Conservation (phyloP, 2,113 vertebrate species). For the Aepyceros melampus region DNA sequence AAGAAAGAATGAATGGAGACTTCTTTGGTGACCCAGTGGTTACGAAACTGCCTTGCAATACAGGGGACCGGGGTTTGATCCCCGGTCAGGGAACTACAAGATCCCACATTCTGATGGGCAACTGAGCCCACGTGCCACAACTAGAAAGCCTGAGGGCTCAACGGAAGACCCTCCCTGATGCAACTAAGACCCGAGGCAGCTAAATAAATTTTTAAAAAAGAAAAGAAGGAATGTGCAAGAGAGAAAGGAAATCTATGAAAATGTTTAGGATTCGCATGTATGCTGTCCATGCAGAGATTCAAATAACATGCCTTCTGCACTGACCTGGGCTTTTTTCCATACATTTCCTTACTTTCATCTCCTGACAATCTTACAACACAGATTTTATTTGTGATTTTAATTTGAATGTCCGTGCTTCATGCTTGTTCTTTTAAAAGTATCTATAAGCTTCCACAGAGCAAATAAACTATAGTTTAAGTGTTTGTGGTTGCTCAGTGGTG, state of each 20-base stretch:
- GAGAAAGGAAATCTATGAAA: not conserved
- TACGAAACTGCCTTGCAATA: not conserved
- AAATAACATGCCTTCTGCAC: not conserved
- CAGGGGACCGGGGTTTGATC: not conserved
- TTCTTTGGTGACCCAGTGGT: not conserved
- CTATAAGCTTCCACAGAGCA: not conserved
- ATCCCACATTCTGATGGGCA: not conserved
- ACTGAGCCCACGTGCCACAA: not conserved
- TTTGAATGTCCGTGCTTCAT: not conserved
- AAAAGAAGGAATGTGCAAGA: not conserved
- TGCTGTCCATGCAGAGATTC: not conserved
- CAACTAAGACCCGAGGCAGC: not conserved
- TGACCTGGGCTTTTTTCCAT: not conserved
- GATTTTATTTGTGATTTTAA: not conserved
- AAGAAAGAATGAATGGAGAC: not conserved
- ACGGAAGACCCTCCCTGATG: not conserved
- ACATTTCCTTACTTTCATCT: not conserved
- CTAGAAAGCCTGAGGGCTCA: not conserved
- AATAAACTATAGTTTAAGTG: not conserved
- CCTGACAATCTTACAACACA: not conserved
- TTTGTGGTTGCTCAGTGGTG: not conserved
- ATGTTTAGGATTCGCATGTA: not conserved
- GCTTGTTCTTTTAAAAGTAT: not conserved
- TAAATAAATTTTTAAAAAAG: not conserved
- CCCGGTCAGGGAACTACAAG: not conserved